These are phyloP conservation scores for Heteronetta atricapilla DNA, from an alignment of 2,113 vertebrate genomes.

Conservation along the genomic window DNA sequence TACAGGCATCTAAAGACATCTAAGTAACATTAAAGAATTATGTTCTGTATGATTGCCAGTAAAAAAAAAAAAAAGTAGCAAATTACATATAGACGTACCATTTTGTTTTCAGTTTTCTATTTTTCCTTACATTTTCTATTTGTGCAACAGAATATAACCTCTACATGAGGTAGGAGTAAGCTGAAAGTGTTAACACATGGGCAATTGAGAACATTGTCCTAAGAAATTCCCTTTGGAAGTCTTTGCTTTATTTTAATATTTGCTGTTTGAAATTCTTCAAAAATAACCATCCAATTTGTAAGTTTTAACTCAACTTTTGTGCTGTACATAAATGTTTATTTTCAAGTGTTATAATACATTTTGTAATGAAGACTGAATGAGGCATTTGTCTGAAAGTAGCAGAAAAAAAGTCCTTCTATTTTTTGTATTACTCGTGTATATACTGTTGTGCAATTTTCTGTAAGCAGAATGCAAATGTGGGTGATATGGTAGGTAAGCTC, in stretches of 20 bases:
- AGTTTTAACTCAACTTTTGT: neutral
- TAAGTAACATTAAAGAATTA: neutral
- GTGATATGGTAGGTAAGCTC: neutral
- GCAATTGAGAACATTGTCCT: neutral
- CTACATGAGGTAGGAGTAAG: neutral
- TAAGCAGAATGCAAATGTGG: neutral
- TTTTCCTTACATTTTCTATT: neutral
- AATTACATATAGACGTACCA: neutral
- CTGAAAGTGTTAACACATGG: neutral
- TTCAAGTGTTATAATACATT: neutral
- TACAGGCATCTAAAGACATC: neutral
- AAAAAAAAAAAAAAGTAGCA: neutral
- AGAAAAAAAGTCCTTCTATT: too few relatives aligned
- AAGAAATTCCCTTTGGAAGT: neutral
- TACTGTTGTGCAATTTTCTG: neutral
- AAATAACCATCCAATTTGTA: neutral
- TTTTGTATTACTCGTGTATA: neutral
- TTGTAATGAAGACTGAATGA: neutral
- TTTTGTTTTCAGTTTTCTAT: neutral
- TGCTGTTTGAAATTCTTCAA: neutral
- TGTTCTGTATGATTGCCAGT: neutral
- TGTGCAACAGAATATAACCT: neutral
- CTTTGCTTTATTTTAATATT: neutral
- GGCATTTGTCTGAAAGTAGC: too few relatives aligned
- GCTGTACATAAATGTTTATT: neutral